Conservation (phyloP, 2,888 invertebrate genomes). For the Lasioglossum malachurum region DNA sequence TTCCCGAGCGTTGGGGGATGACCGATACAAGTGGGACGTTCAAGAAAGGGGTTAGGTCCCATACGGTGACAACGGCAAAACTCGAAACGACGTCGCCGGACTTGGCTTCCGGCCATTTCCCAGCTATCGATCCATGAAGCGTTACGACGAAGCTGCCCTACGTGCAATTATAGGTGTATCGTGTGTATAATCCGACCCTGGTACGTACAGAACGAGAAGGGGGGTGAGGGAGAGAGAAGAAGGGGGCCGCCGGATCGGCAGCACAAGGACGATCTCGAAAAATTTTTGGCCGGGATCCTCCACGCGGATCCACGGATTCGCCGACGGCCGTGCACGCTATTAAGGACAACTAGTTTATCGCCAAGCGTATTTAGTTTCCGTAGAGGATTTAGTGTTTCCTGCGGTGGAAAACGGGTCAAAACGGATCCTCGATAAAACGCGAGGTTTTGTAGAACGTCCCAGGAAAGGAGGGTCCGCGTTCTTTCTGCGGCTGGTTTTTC, state of each 20-base stretch:
- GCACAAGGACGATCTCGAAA: slow-evolving; percentile 57
- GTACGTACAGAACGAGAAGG: slow-evolving; percentile 38
- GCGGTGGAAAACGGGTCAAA: not conserved
- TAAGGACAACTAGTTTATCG: slow-evolving; percentile 12
- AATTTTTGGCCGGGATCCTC: slow-evolving; percentile 56
- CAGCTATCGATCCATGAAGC: slow-evolving; percentile 83
- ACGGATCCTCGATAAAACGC: not conserved
- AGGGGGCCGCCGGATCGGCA: slow-evolving; percentile 38
- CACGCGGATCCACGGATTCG: slow-evolving; percentile 41
- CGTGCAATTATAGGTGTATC: slow-evolving; percentile 83
- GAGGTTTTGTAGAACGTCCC: not conserved
- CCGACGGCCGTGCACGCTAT: slow-evolving; percentile 39
- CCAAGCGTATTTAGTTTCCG: not conserved
- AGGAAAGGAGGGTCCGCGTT: not conserved
- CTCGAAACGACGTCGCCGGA: slow-evolving; percentile 83
- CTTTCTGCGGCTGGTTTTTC: slow-evolving; percentile 2
- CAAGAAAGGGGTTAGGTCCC: slow-evolving; percentile 78
- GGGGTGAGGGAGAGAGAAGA: not conserved
- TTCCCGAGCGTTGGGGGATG: slow-evolving; percentile 44
- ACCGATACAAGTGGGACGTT: slow-evolving; percentile 79
- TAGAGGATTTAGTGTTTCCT: not conserved
- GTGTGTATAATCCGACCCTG: slow-evolving; percentile 69
- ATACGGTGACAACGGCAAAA: slow-evolving; percentile 82
- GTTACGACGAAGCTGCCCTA: slow-evolving; percentile 80
- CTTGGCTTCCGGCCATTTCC: slow-evolving; percentile 84